Evolutionary conservation across 2,888 invertebrate species (phyloP), one percentile per base, ranked within the genome.

Genomic region (Sinelater perroti): DNA sequence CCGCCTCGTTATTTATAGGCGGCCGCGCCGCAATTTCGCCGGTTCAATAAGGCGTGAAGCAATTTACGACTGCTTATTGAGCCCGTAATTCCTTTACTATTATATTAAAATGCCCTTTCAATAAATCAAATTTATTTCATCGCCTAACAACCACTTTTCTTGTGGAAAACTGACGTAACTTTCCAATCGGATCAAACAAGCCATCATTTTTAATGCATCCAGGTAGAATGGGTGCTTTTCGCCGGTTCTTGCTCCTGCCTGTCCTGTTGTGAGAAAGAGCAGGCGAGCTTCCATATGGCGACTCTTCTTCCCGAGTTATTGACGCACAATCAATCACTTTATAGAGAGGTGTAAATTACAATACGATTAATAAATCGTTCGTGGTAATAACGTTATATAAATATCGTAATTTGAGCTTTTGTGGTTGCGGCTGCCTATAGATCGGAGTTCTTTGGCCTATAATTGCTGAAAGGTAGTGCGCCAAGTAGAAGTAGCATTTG

Each of bases 101-200:
- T 49, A 56, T 35, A 50, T 56, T 26, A 56, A 56, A 50, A 50
- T 44, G 44, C 46, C 31, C 50, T 49, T 56, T 56, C 50, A 50
- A 56, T 56, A 56, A 56, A 56, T 56, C 56, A 56, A 40, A 42
- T 30, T 49, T 56, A 56, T 56, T 56, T 56, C 49, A 56, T 44
- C 49, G 33, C 38, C 21, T 55, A 55, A 55, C 47, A 38, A 31
- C 40, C 47, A 47, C 47, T 55, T 55, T 55, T 55, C 46, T 31
- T 47, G 47, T 55, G 46, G 47, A 47, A 47, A 55, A 47, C 31
- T 47, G 38, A 46, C 46, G 47, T 21, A 55, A 54, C 45, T 54
- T 54, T 46, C 55, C 55, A 46, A 55, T 55, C 47, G 30, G 31
- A 33, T 46, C 26, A 33, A 54, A 46, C 44, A 52, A 52, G 50